Conservation (phyloP, 2,888 invertebrate genomes). For the Aphodius granarius region DNA sequence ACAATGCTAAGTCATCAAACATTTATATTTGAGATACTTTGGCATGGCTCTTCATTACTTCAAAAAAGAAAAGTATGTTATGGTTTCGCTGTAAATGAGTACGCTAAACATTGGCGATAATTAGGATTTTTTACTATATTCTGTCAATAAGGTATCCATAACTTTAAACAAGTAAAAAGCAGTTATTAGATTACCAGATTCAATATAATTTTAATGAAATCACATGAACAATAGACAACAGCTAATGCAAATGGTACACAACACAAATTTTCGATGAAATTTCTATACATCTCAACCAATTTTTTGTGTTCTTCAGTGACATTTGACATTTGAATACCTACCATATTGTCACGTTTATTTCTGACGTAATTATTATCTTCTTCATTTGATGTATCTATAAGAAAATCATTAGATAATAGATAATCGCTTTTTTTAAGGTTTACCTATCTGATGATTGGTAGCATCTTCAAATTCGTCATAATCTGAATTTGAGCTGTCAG, state of each 20-base stretch:
- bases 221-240: constrained; percentile 5
- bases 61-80: too few relatives aligned
- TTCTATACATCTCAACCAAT: constrained; percentile 5
- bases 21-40: too few relatives aligned
- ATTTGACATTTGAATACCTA: background rate
- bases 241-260: constrained; percentile 1
- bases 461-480: background rate
- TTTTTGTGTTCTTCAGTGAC: background rate
- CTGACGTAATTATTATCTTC: background rate
- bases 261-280: constrained; percentile 10
- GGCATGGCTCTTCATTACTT: too few relatives aligned
- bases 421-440: background rate
- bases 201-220: constrained; percentile 1
- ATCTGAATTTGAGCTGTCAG: background rate
- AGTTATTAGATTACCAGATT: background rate
- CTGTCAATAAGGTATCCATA: too few relatives aligned
- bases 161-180: background rate
- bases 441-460: too few relatives aligned
- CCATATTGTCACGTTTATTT: background rate
- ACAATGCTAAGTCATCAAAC: too few relatives aligned
- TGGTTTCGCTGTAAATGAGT: too few relatives aligned
- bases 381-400: background rate
- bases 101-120: too few relatives aligned
- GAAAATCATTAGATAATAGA: too few relatives aligned
- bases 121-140: too few relatives aligned